phyloP scores from a whole-genome alignment of 64 coral and sea anemone species.

The Montipora capricornis region DNA sequence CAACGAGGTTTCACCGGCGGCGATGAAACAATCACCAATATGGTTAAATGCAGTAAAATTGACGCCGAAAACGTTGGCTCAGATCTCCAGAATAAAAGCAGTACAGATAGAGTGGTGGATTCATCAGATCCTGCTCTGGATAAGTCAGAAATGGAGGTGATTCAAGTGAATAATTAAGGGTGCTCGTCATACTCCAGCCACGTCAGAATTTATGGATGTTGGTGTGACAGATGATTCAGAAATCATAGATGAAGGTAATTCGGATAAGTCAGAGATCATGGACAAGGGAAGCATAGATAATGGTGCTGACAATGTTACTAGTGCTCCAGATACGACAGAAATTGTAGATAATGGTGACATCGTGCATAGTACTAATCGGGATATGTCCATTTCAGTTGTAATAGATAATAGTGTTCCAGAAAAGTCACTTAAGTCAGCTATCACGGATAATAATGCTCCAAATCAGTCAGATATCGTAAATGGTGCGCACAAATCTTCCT shows the following conservation, averaged over 20 bases:
- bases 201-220: conserved; percentile 28
- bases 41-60: conserved; percentile 6
- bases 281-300: not conserved
- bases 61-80: conserved; percentile 29
- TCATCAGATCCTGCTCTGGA: conserved; percentile 20
- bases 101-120: conserved; percentile 7
- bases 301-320: not conserved
- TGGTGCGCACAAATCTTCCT: conserved; percentile 33
- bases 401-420: conserved; percentile 19
- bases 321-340: conserved; percentile 35
- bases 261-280: conserved; percentile 23
- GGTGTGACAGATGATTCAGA: conserved; percentile 17
- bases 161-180: conserved; percentile 6
- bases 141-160: conserved; percentile 23
- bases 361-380: conserved; percentile 15
- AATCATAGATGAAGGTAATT: not conserved
- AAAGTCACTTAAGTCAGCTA: conserved; percentile 18
- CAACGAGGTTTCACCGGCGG: conserved; percentile 27
- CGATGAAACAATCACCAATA: conserved; percentile 12
- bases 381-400: conserved; percentile 38
- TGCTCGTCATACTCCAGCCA: conserved; percentile 1
- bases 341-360: conserved; percentile 14
- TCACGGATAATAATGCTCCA: conserved; percentile 21
- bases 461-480: conserved; percentile 27
- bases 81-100: conserved; percentile 25